Evolutionary conservation across 2,113 vertebrate species (phyloP).

Genomic region (Entomyzon cyanotis): DNA sequence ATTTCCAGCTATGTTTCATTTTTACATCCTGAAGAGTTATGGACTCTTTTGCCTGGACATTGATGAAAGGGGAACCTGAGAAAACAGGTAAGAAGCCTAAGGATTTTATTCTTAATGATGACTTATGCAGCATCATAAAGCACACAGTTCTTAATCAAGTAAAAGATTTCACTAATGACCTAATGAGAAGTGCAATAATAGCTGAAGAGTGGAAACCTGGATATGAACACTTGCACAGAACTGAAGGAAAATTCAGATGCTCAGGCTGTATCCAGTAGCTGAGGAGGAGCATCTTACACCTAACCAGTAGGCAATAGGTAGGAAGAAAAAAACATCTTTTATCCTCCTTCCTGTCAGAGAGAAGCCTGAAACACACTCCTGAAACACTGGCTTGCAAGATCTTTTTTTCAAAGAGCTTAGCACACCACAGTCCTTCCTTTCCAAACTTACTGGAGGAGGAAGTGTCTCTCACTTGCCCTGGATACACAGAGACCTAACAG

Average conservation of each 20-base stretch:
- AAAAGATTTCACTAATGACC: not conserved
- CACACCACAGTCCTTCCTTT: not conserved
- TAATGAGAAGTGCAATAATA: not conserved
- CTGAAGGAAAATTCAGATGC: not conserved
- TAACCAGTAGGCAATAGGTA: not conserved
- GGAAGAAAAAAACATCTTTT: not conserved
- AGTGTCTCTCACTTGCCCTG: not conserved
- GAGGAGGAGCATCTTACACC: not conserved
- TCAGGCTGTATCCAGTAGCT: not conserved
- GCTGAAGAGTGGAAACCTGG: not conserved
- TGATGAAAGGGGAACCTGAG: not conserved
- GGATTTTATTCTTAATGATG: not conserved
- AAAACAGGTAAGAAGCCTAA: not conserved
- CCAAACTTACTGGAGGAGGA: not conserved
- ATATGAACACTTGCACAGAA: not conserved
- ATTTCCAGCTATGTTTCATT: not conserved
- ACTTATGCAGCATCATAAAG: not conserved
- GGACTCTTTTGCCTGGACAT: not conserved
- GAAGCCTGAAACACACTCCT: not conserved
- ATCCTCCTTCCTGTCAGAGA: not conserved
- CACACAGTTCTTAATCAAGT: not conserved
- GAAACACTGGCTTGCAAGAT: not conserved
- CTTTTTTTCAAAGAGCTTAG: not conserved
- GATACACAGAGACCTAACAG: not conserved
- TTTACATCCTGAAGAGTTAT: not conserved